These are phyloP conservation scores for Coelopa pilipes DNA, from an alignment of 2,888 invertebrate species.

Conservation along the genomic window DNA sequence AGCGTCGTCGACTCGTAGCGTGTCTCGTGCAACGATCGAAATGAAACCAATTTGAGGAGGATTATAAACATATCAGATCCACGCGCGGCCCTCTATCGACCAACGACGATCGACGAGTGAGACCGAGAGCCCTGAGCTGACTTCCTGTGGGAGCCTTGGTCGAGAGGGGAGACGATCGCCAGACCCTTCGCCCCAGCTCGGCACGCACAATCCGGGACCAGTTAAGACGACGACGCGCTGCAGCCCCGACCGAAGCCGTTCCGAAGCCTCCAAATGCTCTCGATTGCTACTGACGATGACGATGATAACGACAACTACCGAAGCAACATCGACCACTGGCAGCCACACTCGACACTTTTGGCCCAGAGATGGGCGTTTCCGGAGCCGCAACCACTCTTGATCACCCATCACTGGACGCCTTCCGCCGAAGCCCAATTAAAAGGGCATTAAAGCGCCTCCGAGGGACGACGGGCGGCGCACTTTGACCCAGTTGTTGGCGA, in stretches of 20 bases:
- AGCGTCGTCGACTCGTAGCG: no score
- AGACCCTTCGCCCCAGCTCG: slow-evolving; percentile 16
- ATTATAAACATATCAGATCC: no score
- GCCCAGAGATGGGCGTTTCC: neutral
- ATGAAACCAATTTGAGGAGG: no score
- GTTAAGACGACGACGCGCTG: neutral
- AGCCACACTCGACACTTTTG: slow-evolving; percentile 11
- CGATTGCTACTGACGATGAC: slow-evolving; percentile 8
- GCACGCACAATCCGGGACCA: slow-evolving; percentile 23
- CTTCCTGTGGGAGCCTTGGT: neutral
- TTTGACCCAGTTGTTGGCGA: no score
- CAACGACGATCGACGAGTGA: neutral
- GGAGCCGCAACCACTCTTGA: slow-evolving; percentile 3
- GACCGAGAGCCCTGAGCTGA: neutral
- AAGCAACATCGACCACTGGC: no score
- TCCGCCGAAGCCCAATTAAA: no score
- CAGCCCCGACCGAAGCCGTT: slow-evolving; percentile 1
- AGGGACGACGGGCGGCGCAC: no score
- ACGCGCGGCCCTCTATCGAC: no score
- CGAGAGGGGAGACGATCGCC: neutral
- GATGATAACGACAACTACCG: neutral
- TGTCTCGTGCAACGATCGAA: no score
- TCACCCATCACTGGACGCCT: neutral
- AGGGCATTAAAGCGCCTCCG: no score
- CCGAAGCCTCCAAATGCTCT: neutral